Base-by-base conservation (phyloP, 2,797 vertebrate species). In the Sebastiscus albofasciatus region DNA sequence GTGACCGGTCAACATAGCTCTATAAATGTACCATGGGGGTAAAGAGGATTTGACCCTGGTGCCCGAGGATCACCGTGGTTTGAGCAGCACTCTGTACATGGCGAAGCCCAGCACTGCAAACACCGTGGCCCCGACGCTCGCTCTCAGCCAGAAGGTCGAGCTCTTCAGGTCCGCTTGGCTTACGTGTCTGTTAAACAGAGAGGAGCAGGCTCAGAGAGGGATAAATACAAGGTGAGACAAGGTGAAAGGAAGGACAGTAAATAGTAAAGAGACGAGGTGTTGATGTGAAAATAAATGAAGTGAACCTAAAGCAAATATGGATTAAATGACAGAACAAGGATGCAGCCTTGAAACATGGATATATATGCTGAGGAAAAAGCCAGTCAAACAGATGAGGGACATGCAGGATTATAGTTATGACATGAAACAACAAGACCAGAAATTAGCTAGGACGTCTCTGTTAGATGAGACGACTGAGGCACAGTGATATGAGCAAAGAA, bases 21-120 rank as follows among this genome's bases (percentile, higher is more conserved):
- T n/a, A 1, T 27, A 54, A 10, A 13, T 55, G 72, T 71, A 77
- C 68, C 72, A 36, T 6, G 8, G 18, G 7, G 8, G 46, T 24
- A 33, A 66, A 31, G 74, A 66, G 16, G 52, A 64, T 6, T 29
- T 67, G 54, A 75, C 29, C 22, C 3, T 22, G 13, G 11, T 61
- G 74, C 24, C 14, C 1, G 27, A 54, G 62, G 59, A 96, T 99
- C 97, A 99, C 91, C 98, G 97, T 34, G 96, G 94, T 90, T 96
- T 98, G 86, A 98, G 85, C 79, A 99, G 94, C 42, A 96, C 96
- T 96, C 96, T 97, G 95, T 98, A 98, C 96, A 99, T 96, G 78
- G 97, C 97, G 58, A 99, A 97, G 76, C 98, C 98, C 94, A 99
- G 87, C 86, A 98, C 96, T 10, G 97, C 97, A 86, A 98, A 97